Percentiles rank a stretch among this genome's conserved stretches.
These are phyloP conservation scores for Natator depressus DNA, from an alignment of 2,113 vertebrate genomes.

Conservation along the genomic window DNA sequence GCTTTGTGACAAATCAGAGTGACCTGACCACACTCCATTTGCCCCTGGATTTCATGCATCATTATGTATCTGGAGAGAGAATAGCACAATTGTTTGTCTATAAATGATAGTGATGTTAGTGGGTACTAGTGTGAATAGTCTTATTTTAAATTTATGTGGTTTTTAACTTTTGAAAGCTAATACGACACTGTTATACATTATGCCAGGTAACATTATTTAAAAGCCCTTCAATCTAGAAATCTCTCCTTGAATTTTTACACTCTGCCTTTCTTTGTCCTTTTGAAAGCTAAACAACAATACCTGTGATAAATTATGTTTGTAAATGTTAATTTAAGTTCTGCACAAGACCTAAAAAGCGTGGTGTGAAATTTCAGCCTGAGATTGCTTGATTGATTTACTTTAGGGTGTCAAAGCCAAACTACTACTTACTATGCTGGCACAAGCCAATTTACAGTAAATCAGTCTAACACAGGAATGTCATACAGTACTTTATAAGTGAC, in stretches of 20 bases:
- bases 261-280: neutral
- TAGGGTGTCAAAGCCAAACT: constrained; percentile 12
- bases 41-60: constrained; percentile 48
- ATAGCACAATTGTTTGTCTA: constrained; percentile 44
- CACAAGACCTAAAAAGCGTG: neutral
- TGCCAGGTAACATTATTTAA: neutral
- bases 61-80: constrained; percentile 38
- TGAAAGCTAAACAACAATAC: constrained; percentile 41
- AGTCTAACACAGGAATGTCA: constrained; percentile 51
- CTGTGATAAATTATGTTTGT: constrained; percentile 44
- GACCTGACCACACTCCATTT: constrained; percentile 6
- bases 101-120: constrained; percentile 11
- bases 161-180: neutral
- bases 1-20: constrained; percentile 3
- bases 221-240: neutral
- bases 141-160: constrained; percentile 21
- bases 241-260: neutral
- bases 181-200: neutral
- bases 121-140: constrained; percentile 16
- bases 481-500: constrained; percentile 29
- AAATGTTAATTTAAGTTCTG: constrained; percentile 1
- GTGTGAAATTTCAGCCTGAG: constrained; percentile 53
- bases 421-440: constrained; percentile 20
- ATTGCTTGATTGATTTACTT: constrained; percentile 52
- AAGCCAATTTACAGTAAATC: constrained; percentile 53